Evolutionary conservation across 2,113 vertebrate genomes (phyloP), one percentile per base, ranked within the genome.

Genomic region (Nanorana parkeri): DNA sequence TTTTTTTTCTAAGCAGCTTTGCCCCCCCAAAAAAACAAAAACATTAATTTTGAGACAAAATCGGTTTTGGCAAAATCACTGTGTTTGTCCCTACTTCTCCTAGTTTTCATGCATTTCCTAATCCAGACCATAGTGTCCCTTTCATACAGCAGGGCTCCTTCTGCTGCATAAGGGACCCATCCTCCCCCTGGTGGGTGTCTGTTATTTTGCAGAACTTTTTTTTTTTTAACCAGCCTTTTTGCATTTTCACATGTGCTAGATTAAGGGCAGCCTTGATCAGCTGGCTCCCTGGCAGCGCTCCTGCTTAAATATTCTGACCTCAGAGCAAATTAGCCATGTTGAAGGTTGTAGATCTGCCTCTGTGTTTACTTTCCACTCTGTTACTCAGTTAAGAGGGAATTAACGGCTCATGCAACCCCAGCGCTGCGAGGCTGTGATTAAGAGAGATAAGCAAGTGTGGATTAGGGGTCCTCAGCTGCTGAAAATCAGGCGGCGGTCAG

Each of bases 331-430:
- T 94, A 94, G 93, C 93, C 90, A 90, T 85, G 88, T 92, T 88
- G 92, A 91, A 90, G 89, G 89, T 90, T 90, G 91, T 88, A 91
- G 90, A 94, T 93, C 91, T 77, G 85, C 90, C 93, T 94, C 94
- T 94, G 93, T 94, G 92, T 95, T 94, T 95, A 93, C 92, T 92
- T 93, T 93, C 90, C 89, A 91, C 93, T 92, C 90, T 90, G 89
- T 93, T 92, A 91, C 75, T 87, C 90, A 88, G 91, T 87, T 90
- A 91, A 92, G 87, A 94, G 90, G 89, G 92, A 93, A 94, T 95
- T 94, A 95, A 94, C 89, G 90, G 92, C 93, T 94, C 91, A 92
- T 88, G 82, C 84, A 92, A 85, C 84, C 88, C 86, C 88, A 85
- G 85, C 88, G 89, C 88, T 80, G 84, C 86, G 90, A 89, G 89